These are phyloP conservation scores for Temnothorax ravouxi DNA, from an alignment of 2,888 invertebrate species.

Conservation along the genomic window DNA sequence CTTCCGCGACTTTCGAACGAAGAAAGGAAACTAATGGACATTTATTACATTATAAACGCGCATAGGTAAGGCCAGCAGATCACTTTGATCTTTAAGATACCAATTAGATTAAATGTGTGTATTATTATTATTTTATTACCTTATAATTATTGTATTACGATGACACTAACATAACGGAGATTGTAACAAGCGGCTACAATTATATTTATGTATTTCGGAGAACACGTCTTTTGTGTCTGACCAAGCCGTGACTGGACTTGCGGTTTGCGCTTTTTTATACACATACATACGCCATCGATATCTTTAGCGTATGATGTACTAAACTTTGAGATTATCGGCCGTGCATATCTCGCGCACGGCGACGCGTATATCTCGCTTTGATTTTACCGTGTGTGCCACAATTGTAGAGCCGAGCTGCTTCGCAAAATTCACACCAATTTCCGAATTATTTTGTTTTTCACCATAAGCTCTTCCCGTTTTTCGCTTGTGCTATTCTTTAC, in stretches of 20 bases:
- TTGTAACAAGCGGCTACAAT: constrained; percentile 83
- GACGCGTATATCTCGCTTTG: constrained; percentile 9
- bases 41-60: constrained; percentile 75
- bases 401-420: constrained; percentile 35
- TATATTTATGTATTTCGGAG: constrained; percentile 84
- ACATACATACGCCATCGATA: constrained; percentile 36
- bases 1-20: constrained; percentile 63
- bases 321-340: constrained; percentile 40
- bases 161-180: constrained; percentile 82
- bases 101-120: constrained; percentile 81
- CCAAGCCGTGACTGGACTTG: constrained; percentile 57
- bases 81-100: constrained; percentile 81
- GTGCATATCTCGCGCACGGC: not conserved
- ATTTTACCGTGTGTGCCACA: constrained; percentile 48
- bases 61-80: constrained; percentile 79
- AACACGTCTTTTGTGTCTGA: constrained; percentile 77
- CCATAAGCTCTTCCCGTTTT: constrained; percentile 40
- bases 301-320: constrained; percentile 45
- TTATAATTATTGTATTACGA: constrained; percentile 82
- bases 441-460: constrained; percentile 21
- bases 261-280: constrained; percentile 47
- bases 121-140: constrained; percentile 73
- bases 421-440: constrained; percentile 7
- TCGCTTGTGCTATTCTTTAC: constrained; percentile 30
- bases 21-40: constrained; percentile 62